Base-by-base conservation (phyloP, 2,888 invertebrate genomes). In the Ormyrus labotus region DNA sequence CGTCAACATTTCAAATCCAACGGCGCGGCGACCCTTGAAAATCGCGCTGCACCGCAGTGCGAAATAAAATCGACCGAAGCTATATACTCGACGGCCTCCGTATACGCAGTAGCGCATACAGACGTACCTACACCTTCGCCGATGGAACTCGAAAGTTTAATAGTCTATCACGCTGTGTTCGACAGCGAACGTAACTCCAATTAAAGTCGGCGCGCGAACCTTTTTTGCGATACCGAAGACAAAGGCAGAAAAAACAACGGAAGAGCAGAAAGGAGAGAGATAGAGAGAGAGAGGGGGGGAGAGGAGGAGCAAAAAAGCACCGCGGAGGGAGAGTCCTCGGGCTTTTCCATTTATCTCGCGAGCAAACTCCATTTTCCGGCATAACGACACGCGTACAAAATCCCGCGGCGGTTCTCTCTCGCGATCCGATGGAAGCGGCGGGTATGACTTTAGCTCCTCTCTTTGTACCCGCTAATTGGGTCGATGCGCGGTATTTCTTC, bases 211-310 rank as follows among this genome's bases (percentile, higher is more conserved):
- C 45, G 6, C 53, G 47, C 5, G 10, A 6, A 2, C 53, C 3
- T 55, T n/a, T 19, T 2, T 55, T 48, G n/a, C 10, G 51, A 11
- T 34, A 34, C 34, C 34, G 34, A 34, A 34, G 34, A 34, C 34
- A 34, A 34, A 34, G 34, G 2, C 34, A 3, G 34, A 57, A 55
- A 70, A n/a, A 47, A 7, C 9, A 8, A 6, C 10, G n/a, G 7
- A 5, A 6, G 34, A 34, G 19, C 6, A n/a, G n/a, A 9, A 34
- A 34, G 13, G 61, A 5, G 10, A 53, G 11, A 51, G 58, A 55
- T 2, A 64, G 19, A 50, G 67, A 71, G 58, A 67, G n/a, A 68
- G 60, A 60, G n/a, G n/a, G n/a, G n/a, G n/a, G n/a, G n/a, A n/a
- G n/a, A 13, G 51, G 47, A 0, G 53, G 48, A 50, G 67, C 60